Conservation (phyloP, 2,113 vertebrate genomes). For the Rostratula benghalensis region DNA sequence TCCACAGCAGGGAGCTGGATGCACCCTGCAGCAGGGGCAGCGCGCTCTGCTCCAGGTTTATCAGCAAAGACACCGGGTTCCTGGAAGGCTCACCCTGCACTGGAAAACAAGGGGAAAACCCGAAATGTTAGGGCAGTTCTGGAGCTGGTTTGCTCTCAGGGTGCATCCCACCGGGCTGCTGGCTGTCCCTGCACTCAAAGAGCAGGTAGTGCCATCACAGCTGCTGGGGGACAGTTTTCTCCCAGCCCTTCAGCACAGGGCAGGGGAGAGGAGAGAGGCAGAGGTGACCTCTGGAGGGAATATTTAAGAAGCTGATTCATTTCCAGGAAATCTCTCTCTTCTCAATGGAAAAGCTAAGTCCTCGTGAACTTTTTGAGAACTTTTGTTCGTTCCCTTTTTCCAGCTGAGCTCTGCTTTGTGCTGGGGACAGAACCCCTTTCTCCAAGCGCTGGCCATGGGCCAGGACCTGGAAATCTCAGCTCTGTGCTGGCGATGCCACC, state of each 20-base stretch:
- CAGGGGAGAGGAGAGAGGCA: neutral
- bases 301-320: neutral
- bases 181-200: neutral
- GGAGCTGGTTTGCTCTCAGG: neutral
- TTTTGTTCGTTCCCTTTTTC: neutral
- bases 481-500: neutral
- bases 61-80: rapidly evolving
- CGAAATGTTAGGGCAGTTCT: rapidly evolving
- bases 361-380: neutral
- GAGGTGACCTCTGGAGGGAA: neutral
- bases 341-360: neutral
- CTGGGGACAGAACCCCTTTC: slow-evolving; percentile 43
- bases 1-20: neutral
- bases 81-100: rapidly evolving
- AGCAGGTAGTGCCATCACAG: neutral
- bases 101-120: neutral
- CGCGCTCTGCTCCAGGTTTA: rapidly evolving
- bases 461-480: neutral
- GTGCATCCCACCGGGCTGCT: rapidly evolving
- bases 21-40: rapidly evolving
- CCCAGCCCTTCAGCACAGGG: neutral
- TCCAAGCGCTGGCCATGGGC: neutral
- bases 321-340: slow-evolving; percentile 3
- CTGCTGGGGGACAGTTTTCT: neutral
- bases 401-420: neutral